phyloP scores from a whole-genome alignment of 2,113 vertebrate genomes.

The Crotalus viridis region DNA sequence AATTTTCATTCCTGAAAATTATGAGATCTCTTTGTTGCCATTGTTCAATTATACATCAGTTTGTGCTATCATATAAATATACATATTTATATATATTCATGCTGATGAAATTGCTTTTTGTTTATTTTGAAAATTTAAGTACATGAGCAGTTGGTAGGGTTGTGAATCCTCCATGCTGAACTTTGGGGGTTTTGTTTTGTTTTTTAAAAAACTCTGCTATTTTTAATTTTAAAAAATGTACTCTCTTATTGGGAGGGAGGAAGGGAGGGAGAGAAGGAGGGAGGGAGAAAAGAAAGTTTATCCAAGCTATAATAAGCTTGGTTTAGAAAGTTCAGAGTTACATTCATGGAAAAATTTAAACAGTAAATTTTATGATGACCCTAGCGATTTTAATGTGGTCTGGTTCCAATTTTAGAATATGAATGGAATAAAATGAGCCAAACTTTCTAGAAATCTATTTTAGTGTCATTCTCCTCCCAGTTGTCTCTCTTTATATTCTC shows the following conservation, averaged over 20 bases:
- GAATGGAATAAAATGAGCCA: not conserved
- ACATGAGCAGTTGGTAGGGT: not conserved
- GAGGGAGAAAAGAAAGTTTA: not conserved
- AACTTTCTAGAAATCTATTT: conserved; percentile 15
- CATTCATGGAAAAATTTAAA: conserved; percentile 16
- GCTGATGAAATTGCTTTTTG: rapidly evolving
- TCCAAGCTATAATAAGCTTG: not conserved
- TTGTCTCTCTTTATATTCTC: not conserved
- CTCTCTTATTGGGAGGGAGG: not conserved
- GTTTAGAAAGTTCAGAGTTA: conserved; percentile 13
- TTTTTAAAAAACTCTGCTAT: not conserved
- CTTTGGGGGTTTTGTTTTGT: not conserved
- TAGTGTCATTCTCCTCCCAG: conserved; percentile 5
- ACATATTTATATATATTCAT: conserved; percentile 6
- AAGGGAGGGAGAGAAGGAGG: too few relatives aligned
- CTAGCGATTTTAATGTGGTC: not conserved
- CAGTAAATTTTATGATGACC: conserved; percentile 23
- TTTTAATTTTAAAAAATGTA: not conserved
- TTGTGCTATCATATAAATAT: not conserved
- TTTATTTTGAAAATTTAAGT: not conserved
- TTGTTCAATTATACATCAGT: too few relatives aligned
- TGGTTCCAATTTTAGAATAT: not conserved
- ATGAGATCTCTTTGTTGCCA: too few relatives aligned
- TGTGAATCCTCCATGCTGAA: conserved; percentile 17
- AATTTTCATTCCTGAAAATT: too few relatives aligned